Conservation (phyloP, 2,113 vertebrate genomes). For the Clarias magur region DNA sequence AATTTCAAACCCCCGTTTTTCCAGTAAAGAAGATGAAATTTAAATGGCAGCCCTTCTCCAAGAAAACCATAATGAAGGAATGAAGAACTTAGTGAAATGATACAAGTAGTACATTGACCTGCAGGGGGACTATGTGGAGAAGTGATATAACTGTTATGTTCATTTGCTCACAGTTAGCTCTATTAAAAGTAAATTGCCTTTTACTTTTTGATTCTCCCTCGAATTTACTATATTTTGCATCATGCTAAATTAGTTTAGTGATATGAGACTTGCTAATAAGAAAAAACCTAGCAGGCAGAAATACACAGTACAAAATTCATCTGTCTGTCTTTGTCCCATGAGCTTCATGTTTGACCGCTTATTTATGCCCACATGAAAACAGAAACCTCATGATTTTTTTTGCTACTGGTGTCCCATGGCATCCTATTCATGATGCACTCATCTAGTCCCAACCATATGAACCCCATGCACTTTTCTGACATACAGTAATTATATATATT, state of each 20-base stretch:
- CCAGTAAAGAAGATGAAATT: no score
- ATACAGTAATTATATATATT: no score
- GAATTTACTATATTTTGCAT: neutral
- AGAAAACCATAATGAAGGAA: no score
- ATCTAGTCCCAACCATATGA: neutral
- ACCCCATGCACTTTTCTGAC: neutral
- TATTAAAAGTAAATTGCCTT: no score
- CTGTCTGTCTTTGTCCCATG: neutral
- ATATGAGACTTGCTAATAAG: neutral
- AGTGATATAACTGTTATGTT: no score
- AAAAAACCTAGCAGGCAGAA: neutral
- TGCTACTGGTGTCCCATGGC: neutral
- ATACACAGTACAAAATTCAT: neutral
- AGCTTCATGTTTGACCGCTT: neutral
- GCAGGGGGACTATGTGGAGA: no score
- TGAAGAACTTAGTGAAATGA: no score
- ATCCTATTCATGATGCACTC: neutral
- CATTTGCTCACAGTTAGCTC: no score
- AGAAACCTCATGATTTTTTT: neutral
- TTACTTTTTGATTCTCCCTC: no score
- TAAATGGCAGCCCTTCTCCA: no score
- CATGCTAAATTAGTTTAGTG: neutral
- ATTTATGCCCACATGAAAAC: neutral
- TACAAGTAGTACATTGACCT: no score
- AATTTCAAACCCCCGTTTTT: no score